Conservation (phyloP, 2,113 vertebrate species). For the Marmota monax region DNA sequence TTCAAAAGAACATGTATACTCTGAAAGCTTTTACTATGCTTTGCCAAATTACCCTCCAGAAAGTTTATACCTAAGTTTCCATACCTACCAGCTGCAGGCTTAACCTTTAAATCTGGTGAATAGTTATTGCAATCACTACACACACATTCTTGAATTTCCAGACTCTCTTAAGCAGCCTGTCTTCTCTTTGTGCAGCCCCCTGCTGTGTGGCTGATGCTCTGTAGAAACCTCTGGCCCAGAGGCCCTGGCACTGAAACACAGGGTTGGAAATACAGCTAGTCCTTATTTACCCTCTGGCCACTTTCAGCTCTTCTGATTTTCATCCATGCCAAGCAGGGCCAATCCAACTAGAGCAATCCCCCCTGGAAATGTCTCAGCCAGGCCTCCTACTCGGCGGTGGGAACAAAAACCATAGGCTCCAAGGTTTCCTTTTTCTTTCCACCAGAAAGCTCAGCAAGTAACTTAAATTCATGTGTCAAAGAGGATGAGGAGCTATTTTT, state of each 20-base stretch:
- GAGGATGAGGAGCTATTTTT: not conserved
- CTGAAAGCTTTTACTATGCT: conserved; percentile 27
- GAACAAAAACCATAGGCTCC: not conserved
- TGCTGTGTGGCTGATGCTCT: not conserved
- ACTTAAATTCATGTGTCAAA: not conserved
- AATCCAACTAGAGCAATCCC: not conserved
- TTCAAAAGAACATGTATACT: not conserved
- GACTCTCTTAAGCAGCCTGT: not conserved
- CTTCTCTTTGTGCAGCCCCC: not conserved
- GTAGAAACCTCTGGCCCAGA: not conserved
- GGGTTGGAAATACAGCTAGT: not conserved
- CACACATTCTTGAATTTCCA: not conserved
- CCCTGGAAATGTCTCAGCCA: not conserved
- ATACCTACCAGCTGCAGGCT: not conserved
- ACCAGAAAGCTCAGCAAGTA: not conserved
- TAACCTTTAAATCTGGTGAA: not conserved
- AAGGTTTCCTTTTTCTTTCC: not conserved
- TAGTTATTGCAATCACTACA: not conserved
- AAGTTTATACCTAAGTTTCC: not conserved
- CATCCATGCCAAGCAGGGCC: not conserved
- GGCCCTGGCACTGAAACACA: not conserved
- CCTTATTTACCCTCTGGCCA: not conserved
- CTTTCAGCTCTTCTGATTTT: not conserved
- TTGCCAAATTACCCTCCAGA: conserved; percentile 30
- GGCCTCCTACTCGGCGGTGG: not conserved